Evolutionary conservation across 1,140 invertebrate genomes (phyloP).

Genomic region (Neuroterus valhalla): DNA sequence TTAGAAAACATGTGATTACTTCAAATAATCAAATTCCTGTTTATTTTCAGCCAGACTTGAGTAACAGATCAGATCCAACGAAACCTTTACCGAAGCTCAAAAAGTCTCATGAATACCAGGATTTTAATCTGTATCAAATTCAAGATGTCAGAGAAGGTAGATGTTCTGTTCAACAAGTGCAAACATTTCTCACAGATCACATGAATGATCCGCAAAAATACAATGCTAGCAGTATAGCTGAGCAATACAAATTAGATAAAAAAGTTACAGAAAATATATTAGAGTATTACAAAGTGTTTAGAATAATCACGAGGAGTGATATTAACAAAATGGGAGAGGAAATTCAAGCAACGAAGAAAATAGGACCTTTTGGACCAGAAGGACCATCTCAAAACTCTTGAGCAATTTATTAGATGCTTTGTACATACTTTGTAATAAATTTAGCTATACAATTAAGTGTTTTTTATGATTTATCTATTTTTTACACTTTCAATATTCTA

Average conservation of each 20-base stretch:
- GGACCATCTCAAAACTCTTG: no score
- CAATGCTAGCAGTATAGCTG: constrained; percentile 78
- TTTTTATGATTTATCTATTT: no score
- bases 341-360: not conserved
- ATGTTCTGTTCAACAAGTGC: constrained; percentile 64
- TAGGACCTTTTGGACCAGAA: not conserved
- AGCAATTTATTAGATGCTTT: no score
- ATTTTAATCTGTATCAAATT: constrained; percentile 57
- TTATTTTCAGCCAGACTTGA: constrained; percentile 42
- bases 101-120: constrained; percentile 60
- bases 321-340: not conserved
- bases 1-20: not conserved
- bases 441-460: no score
- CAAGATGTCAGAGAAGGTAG: constrained; percentile 62
- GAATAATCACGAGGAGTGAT: constrained; percentile 64
- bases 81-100: constrained; percentile 73
- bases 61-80: constrained; percentile 46
- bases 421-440: no score
- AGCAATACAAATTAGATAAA: constrained; percentile 80
- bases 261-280: constrained; percentile 76
- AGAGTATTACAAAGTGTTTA: constrained; percentile 75
- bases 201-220: constrained; percentile 77
- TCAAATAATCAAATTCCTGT: constrained; percentile 13
- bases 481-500: no score
- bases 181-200: constrained; percentile 79